These are phyloP conservation scores for Thera britannica DNA, from an alignment of 2,888 invertebrate genomes.

Conservation along the genomic window DNA sequence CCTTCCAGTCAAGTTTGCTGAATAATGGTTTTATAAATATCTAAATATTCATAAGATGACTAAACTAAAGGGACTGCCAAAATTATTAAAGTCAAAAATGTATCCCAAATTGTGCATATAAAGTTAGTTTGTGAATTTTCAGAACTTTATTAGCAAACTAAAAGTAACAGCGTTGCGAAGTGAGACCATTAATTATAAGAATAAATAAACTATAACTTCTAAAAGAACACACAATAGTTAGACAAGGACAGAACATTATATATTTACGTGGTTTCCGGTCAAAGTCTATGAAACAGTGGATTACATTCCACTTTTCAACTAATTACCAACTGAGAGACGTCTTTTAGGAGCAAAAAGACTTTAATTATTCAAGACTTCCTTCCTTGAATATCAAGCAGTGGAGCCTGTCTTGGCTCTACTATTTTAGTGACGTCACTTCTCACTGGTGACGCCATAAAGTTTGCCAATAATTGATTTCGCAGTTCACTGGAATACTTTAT, in stretches of 20 bases:
- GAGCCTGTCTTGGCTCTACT: conserved; percentile 16
- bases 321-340: conserved; percentile 36
- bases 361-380: conserved; percentile 40
- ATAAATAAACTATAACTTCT: too few relatives aligned
- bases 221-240: too few relatives aligned
- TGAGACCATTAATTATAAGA: too few relatives aligned
- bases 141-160: too few relatives aligned
- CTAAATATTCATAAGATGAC: conserved; percentile 10
- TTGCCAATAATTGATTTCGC: too few relatives aligned
- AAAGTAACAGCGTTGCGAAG: too few relatives aligned
- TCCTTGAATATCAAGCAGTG: conserved; percentile 38
- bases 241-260: too few relatives aligned
- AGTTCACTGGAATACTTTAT: too few relatives aligned
- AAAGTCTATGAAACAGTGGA: conserved; percentile 11
- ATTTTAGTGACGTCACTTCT: conserved; percentile 13
- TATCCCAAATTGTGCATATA: too few relatives aligned
- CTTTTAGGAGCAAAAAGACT: conserved; percentile 34
- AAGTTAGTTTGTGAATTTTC: too few relatives aligned
- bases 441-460: too few relatives aligned
- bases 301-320: conserved; percentile 32
- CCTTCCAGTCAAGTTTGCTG: conserved; percentile 25
- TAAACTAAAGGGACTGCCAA: conserved; percentile 4
- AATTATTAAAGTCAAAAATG: neutral
- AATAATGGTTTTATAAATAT: conserved; percentile 25
- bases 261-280: neutral